Conservation (phyloP, 2,888 invertebrate species). For the Tetranychus piercei region DNA sequence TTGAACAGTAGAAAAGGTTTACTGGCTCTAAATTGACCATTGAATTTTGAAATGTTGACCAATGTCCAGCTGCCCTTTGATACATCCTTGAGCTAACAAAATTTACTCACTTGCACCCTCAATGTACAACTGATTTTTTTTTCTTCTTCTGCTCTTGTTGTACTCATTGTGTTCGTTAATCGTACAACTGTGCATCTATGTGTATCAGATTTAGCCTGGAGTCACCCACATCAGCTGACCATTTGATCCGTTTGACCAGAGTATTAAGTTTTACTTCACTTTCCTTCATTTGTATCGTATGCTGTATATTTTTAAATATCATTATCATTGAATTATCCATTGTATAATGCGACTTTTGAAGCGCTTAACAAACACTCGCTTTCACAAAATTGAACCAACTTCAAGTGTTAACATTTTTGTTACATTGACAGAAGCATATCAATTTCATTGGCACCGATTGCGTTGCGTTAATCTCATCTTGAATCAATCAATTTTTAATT, state of each 20-base stretch:
- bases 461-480: not conserved
- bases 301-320: not conserved
- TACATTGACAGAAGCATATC: not conserved
- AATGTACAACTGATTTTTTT: not conserved
- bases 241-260: not conserved
- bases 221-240: no score
- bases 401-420: not conserved
- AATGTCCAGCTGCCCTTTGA: constrained; percentile 1
- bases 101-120: not conserved
- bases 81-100: not conserved
- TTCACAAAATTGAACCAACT: no score
- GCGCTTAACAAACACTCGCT: no score
- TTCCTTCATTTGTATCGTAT: not conserved
- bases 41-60: not conserved
- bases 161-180: not conserved
- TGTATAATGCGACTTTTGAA: not conserved
- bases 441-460: not conserved
- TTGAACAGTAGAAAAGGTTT: not conserved
- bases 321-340: not conserved
- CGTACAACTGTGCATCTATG: no score
- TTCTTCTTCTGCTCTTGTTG: not conserved
- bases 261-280: not conserved
- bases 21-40: not conserved
- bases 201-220: no score
- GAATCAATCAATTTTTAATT: not conserved